A percentile compares a stretch with the other conserved stretches of the same genome.
Evolutionary conservation across 1,140 invertebrate genomes (phyloP).

Genomic region (Drosophila orena): DNA sequence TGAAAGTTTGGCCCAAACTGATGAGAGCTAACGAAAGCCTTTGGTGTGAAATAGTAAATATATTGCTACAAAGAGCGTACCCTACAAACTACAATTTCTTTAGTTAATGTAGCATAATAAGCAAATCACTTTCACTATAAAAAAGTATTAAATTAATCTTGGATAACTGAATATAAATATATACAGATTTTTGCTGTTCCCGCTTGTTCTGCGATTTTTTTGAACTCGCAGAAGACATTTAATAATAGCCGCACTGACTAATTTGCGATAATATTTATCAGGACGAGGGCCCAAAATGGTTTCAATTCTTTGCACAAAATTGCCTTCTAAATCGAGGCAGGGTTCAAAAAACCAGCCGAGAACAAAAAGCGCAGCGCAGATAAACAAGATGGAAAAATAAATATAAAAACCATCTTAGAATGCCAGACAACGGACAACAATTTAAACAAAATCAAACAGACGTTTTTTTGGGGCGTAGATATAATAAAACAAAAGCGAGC

Average conservation of each 20-base stretch:
- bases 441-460: conserved; percentile 76
- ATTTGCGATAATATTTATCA: conserved; percentile 44
- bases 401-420: conserved; percentile 30
- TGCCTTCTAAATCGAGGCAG: conserved; percentile 53
- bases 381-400: conserved; percentile 11
- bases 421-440: conserved; percentile 48
- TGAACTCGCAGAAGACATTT: neutral
- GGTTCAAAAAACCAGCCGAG: conserved; percentile 65
- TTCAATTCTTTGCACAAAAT: conserved; percentile 26
- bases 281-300: conserved; percentile 7
- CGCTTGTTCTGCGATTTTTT: neutral
- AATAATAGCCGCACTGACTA: conserved; percentile 1
- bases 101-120: too few species aligned
- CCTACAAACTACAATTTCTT: too few species aligned
- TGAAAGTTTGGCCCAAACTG: conserved; percentile 18
- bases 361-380: conserved; percentile 41
- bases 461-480: conserved; percentile 39
- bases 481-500: conserved; percentile 46
- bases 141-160: too few species aligned
- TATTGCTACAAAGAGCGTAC: too few species aligned
- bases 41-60: neutral
- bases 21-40: conserved; percentile 24
- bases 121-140: too few species aligned
- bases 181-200: too few species aligned
- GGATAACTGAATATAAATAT: too few species aligned